These are phyloP conservation scores for Orthosia gracilis DNA, from an alignment of 2,888 invertebrate species.

Conservation along the genomic window DNA sequence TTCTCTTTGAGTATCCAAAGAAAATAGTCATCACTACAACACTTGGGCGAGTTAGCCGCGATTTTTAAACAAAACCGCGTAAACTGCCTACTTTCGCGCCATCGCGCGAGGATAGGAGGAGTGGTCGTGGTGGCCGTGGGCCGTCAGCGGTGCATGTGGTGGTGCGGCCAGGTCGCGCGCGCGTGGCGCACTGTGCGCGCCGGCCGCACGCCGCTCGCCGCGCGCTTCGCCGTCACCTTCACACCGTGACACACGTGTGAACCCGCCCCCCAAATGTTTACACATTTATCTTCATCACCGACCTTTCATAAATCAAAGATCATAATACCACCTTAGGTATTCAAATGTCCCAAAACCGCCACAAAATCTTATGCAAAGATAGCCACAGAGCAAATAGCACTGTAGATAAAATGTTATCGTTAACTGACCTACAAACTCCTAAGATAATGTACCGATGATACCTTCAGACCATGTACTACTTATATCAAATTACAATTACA, in stretches of 20 bases:
- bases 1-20: slow-evolving; percentile 75
- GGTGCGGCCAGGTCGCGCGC: slow-evolving; percentile 85
- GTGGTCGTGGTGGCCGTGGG: slow-evolving; percentile 45
- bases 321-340: slow-evolving; percentile 30
- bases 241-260: slow-evolving; percentile 70
- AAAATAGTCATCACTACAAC: slow-evolving; percentile 71
- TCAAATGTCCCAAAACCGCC: slow-evolving; percentile 21
- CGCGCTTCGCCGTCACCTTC: slow-evolving; percentile 72
- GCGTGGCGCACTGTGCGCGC: slow-evolving; percentile 85
- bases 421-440: slow-evolving; percentile 53
- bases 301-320: slow-evolving; percentile 63
- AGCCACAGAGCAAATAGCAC: slow-evolving; percentile 27
- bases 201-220: slow-evolving; percentile 28
- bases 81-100: slow-evolving; percentile 77
- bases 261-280: slow-evolving; percentile 74
- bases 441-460: slow-evolving; percentile 27
- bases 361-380: slow-evolving; percentile 33
- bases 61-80: slow-evolving; percentile 76
- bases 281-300: slow-evolving; percentile 73
- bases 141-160: slow-evolving; percentile 75
- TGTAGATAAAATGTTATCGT: slow-evolving; percentile 53
- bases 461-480: slow-evolving; percentile 28
- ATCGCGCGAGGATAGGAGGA: slow-evolving; percentile 69
- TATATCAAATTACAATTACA: slow-evolving; percentile 47
- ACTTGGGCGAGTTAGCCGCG: slow-evolving; percentile 72